Evolutionary conservation across 2,888 invertebrate genomes (phyloP), one percentile per base, ranked within the genome.

Genomic region (Formica aserva): DNA sequence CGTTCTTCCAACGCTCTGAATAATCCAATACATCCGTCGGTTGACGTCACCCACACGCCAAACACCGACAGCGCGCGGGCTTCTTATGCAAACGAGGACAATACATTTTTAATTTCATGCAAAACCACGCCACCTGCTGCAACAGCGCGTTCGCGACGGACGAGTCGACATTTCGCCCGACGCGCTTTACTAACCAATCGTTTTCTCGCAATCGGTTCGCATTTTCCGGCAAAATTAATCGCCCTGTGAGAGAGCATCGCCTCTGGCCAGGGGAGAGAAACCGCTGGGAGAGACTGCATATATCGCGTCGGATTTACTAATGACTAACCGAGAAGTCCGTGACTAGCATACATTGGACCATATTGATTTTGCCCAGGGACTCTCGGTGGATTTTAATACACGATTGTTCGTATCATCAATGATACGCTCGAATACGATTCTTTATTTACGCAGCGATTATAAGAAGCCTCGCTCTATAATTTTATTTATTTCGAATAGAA

Each of bases 341-440:
- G 84, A 83, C 83, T 72, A 62, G 82, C 62, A 76, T 82, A 85
- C 88, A 83, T 85, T 82, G 84, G 15, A 48, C 85, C 88, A 88
- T 89, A 89, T 89, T 86, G 89, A 89, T 89, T 87, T 87, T 86
- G 78, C 63, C 57, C 78, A 41, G 84, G 63, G 75, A 72, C 82
- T 55, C 72, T 84, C 32, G 82, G 84, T 63, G 32, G 6, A 35
- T 63, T 48, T 63, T 65, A 32, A 75, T 26, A 65, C 35, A 26
- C 11, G 13, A 8, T 1, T 32, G 48, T 48, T 22, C 22, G 4
- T 13, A 11, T 35, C 18, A 15, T 5, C 11, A 18, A n/a, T 41
- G 29, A n/a, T 26, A 15, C 22, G 18, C 26, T 35, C 5, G 26
- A 55, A 35, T 32, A 6, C 22, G 9, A n/a, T 71, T 15, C 6